Evolutionary conservation across 2,113 vertebrate species (phyloP), one percentile per base, ranked within the genome.

Genomic region (Beaufortia kweichowensis): DNA sequence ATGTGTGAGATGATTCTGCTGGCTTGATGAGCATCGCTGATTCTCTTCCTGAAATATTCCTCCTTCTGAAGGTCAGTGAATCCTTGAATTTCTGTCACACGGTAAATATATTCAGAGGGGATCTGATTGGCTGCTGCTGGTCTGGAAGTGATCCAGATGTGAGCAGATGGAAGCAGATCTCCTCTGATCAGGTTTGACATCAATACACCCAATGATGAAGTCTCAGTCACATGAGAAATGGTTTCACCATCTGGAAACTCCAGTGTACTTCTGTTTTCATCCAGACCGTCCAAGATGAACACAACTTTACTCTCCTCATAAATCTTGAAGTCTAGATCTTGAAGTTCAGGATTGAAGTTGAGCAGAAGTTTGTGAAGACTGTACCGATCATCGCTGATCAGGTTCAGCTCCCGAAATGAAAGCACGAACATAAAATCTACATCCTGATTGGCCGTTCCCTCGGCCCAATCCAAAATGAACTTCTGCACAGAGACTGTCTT

Each of bases 401-500:
- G 55, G 57, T 77, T 81, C 50, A 81, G 41, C 59, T 81, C 79
- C 46, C 79, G 35, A 55, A 81, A 71, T 50, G 74, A 6, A 77
- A 50, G 48, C 48, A 50, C 1, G n/a, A 50, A 50, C 2, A 50
- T 50, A 19, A 50, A 50, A 77, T 61, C 53, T 19, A 48, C 61
- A 48, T 75, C 61, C 15, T 50, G 48, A 21, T 50, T 50, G 48
- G 48, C 48, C 6, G 0, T n/a, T n/a, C 19, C 6, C 17, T 50
- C 48, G 2, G 48, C 48, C 48, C 48, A 50, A 9, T 50, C 48
- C 48, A 50, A 5, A 50, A 50, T 50, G 6, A 50, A 19, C 17
- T 50, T 50, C 48, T 50, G 48, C 48, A 50, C 48, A 50, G 48
- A 50, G 19, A n/a, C 17, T 1, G 48, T 50, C n/a, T 50, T 50